These are phyloP conservation scores for Patella ulyssiponensis DNA, from an alignment of 2,888 invertebrate genomes.

Conservation along the genomic window DNA sequence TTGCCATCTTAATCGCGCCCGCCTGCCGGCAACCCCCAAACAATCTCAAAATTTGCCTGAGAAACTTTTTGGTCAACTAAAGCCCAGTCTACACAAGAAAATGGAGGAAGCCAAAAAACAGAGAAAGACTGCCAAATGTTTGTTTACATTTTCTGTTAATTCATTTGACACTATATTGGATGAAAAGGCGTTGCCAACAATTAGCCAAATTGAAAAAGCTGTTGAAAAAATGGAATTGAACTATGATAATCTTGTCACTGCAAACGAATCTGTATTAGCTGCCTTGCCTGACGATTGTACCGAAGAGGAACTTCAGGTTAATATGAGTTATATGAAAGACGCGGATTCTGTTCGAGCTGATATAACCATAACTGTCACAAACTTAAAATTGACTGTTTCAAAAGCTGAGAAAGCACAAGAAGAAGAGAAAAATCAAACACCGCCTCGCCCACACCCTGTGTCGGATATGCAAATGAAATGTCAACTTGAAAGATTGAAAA, in stretches of 20 bases:
- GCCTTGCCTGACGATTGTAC: background rate
- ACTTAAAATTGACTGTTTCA: background rate
- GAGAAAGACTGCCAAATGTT: background rate
- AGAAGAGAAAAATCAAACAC: background rate
- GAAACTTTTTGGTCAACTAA: too few species aligned
- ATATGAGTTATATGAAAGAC: background rate
- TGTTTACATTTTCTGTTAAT: background rate
- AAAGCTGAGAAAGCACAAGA: background rate
- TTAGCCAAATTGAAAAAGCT: background rate
- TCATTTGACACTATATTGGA: background rate
- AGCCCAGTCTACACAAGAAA: too few species aligned
- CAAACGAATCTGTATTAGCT: background rate
- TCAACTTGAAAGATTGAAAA: background rate
- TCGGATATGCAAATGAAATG: background rate
- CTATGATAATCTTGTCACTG: background rate
- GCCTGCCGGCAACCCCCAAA: too few species aligned
- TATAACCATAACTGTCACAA: background rate
- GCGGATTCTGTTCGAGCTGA: background rate
- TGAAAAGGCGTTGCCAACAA: background rate
- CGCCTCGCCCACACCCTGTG: background rate
- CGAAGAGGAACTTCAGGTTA: background rate
- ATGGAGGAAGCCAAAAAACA: background rate
- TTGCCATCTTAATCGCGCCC: too few species aligned
- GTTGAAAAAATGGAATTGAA: background rate
- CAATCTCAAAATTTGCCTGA: too few species aligned